phyloP scores from a whole-genome alignment of 2,888 invertebrate genomes.

The Spilosoma lubricipeda region DNA sequence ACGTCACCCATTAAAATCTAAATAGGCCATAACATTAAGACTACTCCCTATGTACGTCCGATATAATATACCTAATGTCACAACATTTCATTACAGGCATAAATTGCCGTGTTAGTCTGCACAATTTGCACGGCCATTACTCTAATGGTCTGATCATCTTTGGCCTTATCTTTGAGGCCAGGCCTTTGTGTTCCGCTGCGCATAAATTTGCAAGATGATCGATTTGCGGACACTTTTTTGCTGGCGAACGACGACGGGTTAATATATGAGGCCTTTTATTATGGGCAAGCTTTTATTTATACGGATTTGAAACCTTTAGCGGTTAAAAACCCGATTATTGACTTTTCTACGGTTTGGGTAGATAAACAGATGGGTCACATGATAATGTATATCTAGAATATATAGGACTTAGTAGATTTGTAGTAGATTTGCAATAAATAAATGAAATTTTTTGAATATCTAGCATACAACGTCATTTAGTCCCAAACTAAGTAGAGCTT shows the following conservation, averaged over 20 bases:
- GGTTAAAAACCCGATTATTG: slow-evolving; percentile 5
- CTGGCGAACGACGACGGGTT: slow-evolving; percentile 18
- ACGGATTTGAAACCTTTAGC: not conserved
- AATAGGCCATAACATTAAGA: slow-evolving; percentile 2
- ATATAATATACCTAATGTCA: slow-evolving; percentile 10
- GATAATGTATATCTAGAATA: not conserved
- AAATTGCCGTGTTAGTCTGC: slow-evolving; percentile 28
- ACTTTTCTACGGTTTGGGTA: not conserved
- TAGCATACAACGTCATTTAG: too few relatives aligned
- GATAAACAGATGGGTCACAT: not conserved
- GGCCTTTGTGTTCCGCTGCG: slow-evolving; percentile 43
- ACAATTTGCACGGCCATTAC: slow-evolving; percentile 44
- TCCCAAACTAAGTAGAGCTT: too few relatives aligned
- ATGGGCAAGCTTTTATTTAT: slow-evolving; percentile 16
- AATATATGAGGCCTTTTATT: slow-evolving; percentile 25
- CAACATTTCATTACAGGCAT: slow-evolving; percentile 35
- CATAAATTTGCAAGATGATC: slow-evolving; percentile 59
- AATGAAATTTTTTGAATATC: too few relatives aligned
- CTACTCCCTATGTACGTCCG: not conserved
- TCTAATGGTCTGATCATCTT: slow-evolving; percentile 44
- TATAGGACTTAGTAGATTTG: not conserved
- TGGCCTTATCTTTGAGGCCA: slow-evolving; percentile 47
- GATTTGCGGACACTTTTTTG: slow-evolving; percentile 39
- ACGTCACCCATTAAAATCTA: not conserved
- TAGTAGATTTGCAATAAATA: not conserved